Evolutionary conservation across 2,113 vertebrate species (phyloP).

Genomic region (Aythya baeri): DNA sequence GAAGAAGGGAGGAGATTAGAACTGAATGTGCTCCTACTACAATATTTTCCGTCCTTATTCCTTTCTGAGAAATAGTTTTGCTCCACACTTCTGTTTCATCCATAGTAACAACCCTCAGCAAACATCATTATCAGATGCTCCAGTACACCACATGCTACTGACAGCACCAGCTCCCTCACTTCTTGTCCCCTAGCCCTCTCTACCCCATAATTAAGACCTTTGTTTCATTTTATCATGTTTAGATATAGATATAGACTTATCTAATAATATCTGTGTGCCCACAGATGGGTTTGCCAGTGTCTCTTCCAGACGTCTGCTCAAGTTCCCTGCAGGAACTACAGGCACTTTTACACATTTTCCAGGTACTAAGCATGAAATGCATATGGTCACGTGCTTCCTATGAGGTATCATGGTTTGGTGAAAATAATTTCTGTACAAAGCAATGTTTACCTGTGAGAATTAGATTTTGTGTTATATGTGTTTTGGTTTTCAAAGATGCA

Average conservation of each 20-base stretch:
- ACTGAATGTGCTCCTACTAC: neutral
- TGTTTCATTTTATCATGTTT: neutral
- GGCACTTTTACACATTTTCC: neutral
- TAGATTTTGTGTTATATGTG: accelerated
- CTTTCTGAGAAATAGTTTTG: neutral
- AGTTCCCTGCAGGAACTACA: no score
- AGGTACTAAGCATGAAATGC: neutral
- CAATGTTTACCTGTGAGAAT: neutral
- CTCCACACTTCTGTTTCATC: neutral
- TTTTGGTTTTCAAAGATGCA: neutral
- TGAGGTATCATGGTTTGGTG: neutral
- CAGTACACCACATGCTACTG: neutral
- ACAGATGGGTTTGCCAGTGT: neutral
- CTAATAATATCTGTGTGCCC: no score
- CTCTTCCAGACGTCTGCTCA: neutral
- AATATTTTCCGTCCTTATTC: neutral
- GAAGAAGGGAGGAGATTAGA: neutral
- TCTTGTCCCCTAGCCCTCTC: neutral
- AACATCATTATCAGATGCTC: neutral
- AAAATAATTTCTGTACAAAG: neutral
- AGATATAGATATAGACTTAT: no score
- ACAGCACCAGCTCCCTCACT: neutral
- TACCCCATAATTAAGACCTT: no score
- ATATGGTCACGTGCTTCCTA: neutral
- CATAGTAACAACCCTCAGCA: neutral